Evolutionary conservation across 2,888 invertebrate genomes (phyloP).

Genomic region (Idaea dimidiata): DNA sequence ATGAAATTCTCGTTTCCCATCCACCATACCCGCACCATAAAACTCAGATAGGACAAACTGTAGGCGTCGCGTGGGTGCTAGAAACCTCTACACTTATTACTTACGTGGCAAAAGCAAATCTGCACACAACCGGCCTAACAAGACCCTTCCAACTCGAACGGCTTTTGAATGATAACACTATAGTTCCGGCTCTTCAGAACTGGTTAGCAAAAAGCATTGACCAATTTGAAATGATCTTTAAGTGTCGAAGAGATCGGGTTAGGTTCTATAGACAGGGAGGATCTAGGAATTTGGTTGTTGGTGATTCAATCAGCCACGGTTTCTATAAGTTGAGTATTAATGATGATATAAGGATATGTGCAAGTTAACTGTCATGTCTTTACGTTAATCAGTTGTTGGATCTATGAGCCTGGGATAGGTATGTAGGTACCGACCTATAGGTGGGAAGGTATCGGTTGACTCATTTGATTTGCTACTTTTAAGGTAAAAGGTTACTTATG

Average conservation of each 20-base stretch:
- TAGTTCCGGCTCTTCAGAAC: conserved; percentile 14
- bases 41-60: conserved; percentile 50
- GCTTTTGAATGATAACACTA: conserved; percentile 16
- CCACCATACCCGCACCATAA: conserved; percentile 45
- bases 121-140: conserved; percentile 44
- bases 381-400: conserved; percentile 24
- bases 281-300: conserved; percentile 44
- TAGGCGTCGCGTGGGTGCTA: conserved; percentile 72
- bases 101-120: conserved; percentile 57
- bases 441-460: neutral
- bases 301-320: conserved; percentile 65
- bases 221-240: conserved; percentile 1
- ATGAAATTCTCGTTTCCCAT: conserved; percentile 14
- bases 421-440: conserved; percentile 36
- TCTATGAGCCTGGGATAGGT: conserved; percentile 29
- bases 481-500: neutral
- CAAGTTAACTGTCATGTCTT: conserved; percentile 25
- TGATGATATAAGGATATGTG: conserved; percentile 48
- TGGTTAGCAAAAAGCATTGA: conserved; percentile 18
- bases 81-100: conserved; percentile 72
- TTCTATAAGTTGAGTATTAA: conserved; percentile 60
- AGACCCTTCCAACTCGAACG: conserved; percentile 32
- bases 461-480: neutral
- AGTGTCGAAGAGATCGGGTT: neutral
- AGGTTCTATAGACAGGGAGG: conserved; percentile 14